Evolutionary conservation across 2,113 vertebrate genomes (phyloP), one percentile per base, ranked within the genome.

Genomic region (Coregonus clupeaformis): DNA sequence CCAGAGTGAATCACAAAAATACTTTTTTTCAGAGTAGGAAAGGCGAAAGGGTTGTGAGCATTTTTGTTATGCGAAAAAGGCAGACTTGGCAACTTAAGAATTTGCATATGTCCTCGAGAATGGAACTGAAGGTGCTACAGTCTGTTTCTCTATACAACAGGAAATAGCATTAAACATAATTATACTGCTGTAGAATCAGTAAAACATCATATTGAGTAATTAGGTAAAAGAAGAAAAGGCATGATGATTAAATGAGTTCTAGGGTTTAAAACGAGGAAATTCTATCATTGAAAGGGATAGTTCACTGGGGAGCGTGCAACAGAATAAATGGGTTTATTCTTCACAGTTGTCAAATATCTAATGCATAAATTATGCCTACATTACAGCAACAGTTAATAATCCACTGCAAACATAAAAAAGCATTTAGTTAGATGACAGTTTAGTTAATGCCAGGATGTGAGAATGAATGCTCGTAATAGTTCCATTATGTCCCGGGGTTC

Each of bases 301-400:
- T 76, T 62, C 63, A 72, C 71, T 59, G 66, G 65, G 69, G 73
- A 73, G 55, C 18, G 71, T 60, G 66, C 22, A 25, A 67, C 55
- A 74, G 76, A 79, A 80, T 77, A 81, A 84, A 82, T 64, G 71
- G 72, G 64, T 85, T 83, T 84, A 74, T 84, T 75, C 73, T 83
- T 81, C 74, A 71, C 79, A 77, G 80, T 87, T 83, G 80, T 84
- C 81, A 83, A 80, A 86, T 81, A 81, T 84, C 74, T 74, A 84
- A 84, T 86, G 80, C 82, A 82, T 84, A 82, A 86, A 82, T 82
- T 80, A 84, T 60, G 68, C 68, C 69, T 64, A 75, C 66, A 77
- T 84, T 82, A 84, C 68, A 71, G 59, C 71, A 55, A 64, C 73
- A 60, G 71, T 84, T 77, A 82, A 82, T 78, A 82, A 69, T 80